phyloP scores from a whole-genome alignment of 2,113 vertebrate genomes.

The Scolopax mira region DNA sequence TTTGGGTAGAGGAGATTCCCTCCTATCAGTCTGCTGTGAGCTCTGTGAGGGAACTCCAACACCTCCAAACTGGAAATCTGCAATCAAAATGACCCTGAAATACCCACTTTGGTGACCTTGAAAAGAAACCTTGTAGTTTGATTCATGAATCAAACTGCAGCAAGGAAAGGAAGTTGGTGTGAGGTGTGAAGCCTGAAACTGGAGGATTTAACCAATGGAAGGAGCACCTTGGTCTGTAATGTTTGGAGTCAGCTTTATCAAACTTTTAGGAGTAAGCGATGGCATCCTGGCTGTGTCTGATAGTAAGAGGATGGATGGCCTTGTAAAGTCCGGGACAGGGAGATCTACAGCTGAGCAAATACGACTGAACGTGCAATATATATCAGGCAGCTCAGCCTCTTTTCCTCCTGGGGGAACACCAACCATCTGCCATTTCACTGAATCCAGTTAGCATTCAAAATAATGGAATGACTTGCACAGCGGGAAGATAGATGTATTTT shows the following conservation, averaged over 20 bases:
- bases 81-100: not conserved
- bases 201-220: not conserved
- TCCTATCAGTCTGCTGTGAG: not conserved
- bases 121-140: not conserved
- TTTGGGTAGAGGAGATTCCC: not conserved
- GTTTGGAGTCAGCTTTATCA: not conserved
- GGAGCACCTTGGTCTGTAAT: not conserved
- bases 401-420: not conserved
- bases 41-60: not conserved
- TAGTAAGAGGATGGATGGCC: not conserved
- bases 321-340: not conserved
- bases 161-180: not conserved
- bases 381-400: not conserved
- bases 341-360: conserved; percentile 29
- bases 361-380: not conserved
- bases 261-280: not conserved
- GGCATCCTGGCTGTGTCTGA: not conserved
- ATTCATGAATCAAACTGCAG: not conserved
- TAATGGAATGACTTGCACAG: not conserved
- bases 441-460: not conserved
- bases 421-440: not conserved
- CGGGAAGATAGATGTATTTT: not conserved
- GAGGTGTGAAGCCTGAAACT: not conserved
- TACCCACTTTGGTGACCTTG: not conserved
- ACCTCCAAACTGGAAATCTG: not conserved